Conservation (phyloP, 30 jellyfish, hydroid and myxozoan species). For the Pelagia noctiluca region DNA sequence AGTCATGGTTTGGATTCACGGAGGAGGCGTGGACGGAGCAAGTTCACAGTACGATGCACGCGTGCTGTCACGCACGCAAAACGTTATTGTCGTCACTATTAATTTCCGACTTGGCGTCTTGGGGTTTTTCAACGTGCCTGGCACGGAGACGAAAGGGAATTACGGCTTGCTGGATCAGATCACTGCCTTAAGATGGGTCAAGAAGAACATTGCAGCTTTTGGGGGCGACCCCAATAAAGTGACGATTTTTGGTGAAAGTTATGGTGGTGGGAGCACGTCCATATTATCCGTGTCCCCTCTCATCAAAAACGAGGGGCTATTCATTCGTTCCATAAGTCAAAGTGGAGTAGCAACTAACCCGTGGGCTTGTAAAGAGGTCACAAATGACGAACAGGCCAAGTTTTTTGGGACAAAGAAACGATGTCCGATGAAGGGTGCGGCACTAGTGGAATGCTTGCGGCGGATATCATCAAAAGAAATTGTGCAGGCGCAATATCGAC, state of each 20-base stretch:
- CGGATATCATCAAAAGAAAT: neutral
- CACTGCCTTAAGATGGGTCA: slow-evolving; percentile 78
- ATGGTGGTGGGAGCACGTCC: slow-evolving; percentile 38
- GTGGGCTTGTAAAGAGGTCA: slow-evolving; percentile 16
- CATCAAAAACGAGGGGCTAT: slow-evolving; percentile 33
- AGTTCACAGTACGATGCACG: slow-evolving; percentile 41
- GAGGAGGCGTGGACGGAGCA: slow-evolving; percentile 57
- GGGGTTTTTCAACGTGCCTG: slow-evolving; percentile 77
- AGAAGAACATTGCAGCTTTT: slow-evolving; percentile 55
- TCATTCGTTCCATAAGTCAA: slow-evolving; percentile 32
- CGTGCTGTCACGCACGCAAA: slow-evolving; percentile 41
- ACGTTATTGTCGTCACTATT: slow-evolving; percentile 72
- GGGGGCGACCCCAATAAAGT: slow-evolving; percentile 83
- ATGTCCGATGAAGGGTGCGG: neutral
- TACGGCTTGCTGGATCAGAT: slow-evolving; percentile 89
- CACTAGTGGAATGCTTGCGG: neutral
- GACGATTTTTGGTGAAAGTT: slow-evolving; percentile 52
- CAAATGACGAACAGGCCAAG: neutral
- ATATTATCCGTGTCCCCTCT: slow-evolving; percentile 40
- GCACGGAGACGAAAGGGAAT: slow-evolving; percentile 60
- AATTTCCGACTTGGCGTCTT: slow-evolving; percentile 76
- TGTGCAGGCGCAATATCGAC: neutral
- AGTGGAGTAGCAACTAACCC: slow-evolving; percentile 34
- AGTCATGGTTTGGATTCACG: slow-evolving; percentile 82
- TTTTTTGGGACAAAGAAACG: slow-evolving; percentile 1